These are phyloP conservation scores for Loris lydekkerianus DNA, from an alignment of 2,797 vertebrate genomes.

Conservation along the genomic window DNA sequence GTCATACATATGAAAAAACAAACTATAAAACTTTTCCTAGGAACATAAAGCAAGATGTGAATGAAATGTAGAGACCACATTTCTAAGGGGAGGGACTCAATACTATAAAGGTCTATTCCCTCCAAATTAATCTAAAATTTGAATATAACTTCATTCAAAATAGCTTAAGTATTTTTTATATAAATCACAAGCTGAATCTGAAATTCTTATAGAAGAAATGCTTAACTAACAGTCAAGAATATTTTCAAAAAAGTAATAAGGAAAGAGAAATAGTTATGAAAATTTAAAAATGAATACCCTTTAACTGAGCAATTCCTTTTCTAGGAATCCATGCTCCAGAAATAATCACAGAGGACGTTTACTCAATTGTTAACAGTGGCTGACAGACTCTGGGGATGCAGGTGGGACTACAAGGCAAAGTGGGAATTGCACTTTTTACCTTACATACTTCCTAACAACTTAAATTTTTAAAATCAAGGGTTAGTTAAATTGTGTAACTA, in stretches of 20 bases:
- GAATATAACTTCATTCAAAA: constrained; percentile 56
- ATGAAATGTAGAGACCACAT: neutral
- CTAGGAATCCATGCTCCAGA: constrained; percentile 38
- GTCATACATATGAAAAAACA: neutral
- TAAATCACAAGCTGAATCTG: constrained; percentile 34
- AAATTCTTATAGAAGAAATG: constrained; percentile 53
- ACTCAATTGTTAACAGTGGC: neutral
- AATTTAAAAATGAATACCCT: constrained; percentile 23
- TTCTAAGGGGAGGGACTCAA: neutral
- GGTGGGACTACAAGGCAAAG: neutral
- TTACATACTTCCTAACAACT: neutral
- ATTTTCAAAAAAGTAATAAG: neutral
- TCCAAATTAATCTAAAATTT: constrained; percentile 48
- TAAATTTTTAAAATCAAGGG: constrained; percentile 15
- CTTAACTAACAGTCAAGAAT: neutral
- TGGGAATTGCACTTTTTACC: neutral
- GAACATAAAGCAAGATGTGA: constrained; percentile 20
- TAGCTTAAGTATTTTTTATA: constrained; percentile 13
- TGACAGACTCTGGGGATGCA: neutral
- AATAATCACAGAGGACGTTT: constrained; percentile 32
- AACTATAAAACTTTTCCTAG: constrained; percentile 7
- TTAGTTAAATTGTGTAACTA: constrained; percentile 41
- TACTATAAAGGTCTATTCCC: neutral
- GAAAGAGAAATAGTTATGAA: neutral
- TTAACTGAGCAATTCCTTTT: constrained; percentile 33